phyloP scores from a whole-genome alignment of 2,888 invertebrate genomes.

The Aelia acuminata region DNA sequence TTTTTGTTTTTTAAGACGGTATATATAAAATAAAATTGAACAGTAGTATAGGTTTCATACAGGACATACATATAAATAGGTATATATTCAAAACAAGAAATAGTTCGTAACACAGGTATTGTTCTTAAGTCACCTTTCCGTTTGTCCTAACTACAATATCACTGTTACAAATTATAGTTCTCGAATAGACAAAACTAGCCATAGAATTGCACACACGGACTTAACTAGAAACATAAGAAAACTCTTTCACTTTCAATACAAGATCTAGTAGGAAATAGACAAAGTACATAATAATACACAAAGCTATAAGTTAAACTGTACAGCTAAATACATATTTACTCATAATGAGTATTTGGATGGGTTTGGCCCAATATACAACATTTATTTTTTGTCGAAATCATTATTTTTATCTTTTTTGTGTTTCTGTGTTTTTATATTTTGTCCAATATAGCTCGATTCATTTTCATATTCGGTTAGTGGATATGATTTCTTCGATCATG shows the following conservation, averaged over 20 bases:
- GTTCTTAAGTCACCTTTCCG: neutral
- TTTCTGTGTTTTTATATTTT: neutral
- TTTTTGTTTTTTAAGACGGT: neutral
- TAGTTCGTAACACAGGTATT: neutral
- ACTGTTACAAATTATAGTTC: constrained; percentile 49
- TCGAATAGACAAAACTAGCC: neutral
- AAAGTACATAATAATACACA: constrained; percentile 51
- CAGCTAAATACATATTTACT: constrained; percentile 25
- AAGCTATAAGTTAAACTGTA: constrained; percentile 52
- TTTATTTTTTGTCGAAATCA: neutral
- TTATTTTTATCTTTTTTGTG: neutral
- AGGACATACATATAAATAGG: neutral
- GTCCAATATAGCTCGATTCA: neutral
- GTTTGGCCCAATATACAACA: neutral
- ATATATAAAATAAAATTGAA: neutral
- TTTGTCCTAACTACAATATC: neutral
- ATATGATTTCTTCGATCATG: neutral
- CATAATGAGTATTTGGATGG: neutral
- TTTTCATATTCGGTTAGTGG: neutral
- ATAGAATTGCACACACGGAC: constrained; percentile 38
- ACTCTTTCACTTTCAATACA: constrained; percentile 21
- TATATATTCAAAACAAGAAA: neutral
- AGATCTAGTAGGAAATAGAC: constrained; percentile 50
- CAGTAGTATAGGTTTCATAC: neutral
- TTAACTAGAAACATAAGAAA: constrained; percentile 42